A percentile compares a stretch with the other conserved stretches of the same genome.
Evolutionary conservation across 2,888 invertebrate species (phyloP).

Genomic region (Drepanosiphum platanoidis): DNA sequence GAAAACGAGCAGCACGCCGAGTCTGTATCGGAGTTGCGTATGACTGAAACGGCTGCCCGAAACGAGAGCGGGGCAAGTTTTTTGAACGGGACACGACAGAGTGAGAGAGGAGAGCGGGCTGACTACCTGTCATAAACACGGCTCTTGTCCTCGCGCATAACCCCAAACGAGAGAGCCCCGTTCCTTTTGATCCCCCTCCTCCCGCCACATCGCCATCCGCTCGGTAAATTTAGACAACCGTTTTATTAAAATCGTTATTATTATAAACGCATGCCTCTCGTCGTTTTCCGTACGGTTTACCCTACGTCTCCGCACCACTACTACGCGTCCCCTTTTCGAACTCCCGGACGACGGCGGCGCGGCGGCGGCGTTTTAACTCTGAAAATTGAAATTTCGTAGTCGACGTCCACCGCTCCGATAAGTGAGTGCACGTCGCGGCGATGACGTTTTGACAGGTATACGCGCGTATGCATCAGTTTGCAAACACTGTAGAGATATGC

Average conservation of each 20-base stretch:
- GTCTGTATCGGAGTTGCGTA: conserved; percentile 3
- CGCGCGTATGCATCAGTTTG: no score
- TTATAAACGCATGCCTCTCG: conserved; percentile 5
- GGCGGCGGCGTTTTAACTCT: neutral
- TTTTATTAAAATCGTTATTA: conserved; percentile 43
- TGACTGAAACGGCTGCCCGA: neutral
- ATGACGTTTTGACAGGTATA: no score
- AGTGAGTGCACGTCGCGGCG: no score
- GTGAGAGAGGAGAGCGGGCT: neutral
- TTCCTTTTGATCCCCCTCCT: conserved; percentile 49
- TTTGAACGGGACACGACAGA: no score
- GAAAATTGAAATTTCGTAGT: neutral
- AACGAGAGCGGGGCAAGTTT: conserved; percentile 12
- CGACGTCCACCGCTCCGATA: neutral
- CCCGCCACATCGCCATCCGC: neutral
- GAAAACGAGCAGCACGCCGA: neutral
- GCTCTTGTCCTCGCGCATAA: conserved; percentile 11
- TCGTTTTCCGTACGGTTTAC: neutral
- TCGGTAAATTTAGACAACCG: conserved; percentile 35
- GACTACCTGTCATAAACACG: conserved; percentile 54
- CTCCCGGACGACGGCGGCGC: neutral
- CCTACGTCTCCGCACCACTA: neutral
- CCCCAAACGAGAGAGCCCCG: conserved; percentile 19
- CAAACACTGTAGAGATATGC: no score
- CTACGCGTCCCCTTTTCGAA: neutral